Evolutionary conservation across 2,797 vertebrate species (phyloP).

Genomic region (Hozukius guyotensis): DNA sequence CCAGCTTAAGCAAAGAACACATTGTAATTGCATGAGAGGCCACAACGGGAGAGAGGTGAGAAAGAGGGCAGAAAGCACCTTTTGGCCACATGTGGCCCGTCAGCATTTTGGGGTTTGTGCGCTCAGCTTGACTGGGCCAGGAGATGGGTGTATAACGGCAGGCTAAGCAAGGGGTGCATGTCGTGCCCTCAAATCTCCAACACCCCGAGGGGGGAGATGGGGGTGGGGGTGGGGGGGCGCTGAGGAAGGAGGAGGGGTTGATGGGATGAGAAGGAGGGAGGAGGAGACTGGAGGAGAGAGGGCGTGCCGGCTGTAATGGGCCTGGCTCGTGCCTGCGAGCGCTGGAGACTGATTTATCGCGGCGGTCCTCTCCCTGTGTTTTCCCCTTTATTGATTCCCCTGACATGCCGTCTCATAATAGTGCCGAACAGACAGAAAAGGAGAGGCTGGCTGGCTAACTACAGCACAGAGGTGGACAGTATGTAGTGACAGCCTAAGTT

Average conservation of each 20-base stretch:
- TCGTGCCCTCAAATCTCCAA: slow-evolving; percentile 41
- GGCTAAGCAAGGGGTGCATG: slow-evolving; percentile 46
- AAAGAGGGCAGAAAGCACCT: slow-evolving; percentile 47
- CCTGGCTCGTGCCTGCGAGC: slow-evolving; percentile 53
- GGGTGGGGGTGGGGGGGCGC: too few species aligned
- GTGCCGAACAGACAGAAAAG: slow-evolving; percentile 71
- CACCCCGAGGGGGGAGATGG: background rate
- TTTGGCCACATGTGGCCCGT: slow-evolving; percentile 43
- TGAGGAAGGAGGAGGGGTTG: slow-evolving; percentile 16
- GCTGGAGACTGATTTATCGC: slow-evolving; percentile 71
- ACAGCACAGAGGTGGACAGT: slow-evolving; percentile 53
- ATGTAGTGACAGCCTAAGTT: slow-evolving; percentile 53
- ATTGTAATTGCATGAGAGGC: slow-evolving; percentile 12
- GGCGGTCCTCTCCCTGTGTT: slow-evolving; percentile 68
- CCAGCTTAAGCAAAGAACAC: slow-evolving; percentile 14
- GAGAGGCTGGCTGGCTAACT: slow-evolving; percentile 58
- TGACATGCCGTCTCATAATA: slow-evolving; percentile 74
- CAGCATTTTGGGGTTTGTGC: slow-evolving; percentile 41
- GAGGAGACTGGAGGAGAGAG: slow-evolving; percentile 34
- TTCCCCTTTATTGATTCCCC: slow-evolving; percentile 75
- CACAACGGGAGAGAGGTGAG: background rate
- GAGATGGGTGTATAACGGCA: slow-evolving; percentile 41
- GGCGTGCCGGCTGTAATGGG: slow-evolving; percentile 67
- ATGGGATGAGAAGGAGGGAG: slow-evolving; percentile 27
- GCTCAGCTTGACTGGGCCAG: slow-evolving; percentile 37